These are phyloP conservation scores for Anastrepha obliqua DNA, from an alignment of 1,140 invertebrate species.

Conservation along the genomic window DNA sequence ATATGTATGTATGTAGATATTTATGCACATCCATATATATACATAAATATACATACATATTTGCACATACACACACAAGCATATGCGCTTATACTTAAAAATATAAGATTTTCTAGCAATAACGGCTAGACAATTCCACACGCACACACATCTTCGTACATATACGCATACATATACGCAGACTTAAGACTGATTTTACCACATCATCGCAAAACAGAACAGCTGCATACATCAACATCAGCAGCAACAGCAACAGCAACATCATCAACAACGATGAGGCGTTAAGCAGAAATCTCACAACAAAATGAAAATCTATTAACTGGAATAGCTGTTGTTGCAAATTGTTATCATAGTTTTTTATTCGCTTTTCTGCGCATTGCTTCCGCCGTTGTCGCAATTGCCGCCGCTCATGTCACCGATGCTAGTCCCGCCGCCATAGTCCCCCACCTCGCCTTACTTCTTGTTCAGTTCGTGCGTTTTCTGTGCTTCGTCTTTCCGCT, in stretches of 20 bases:
- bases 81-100: not conserved
- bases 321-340: conserved; percentile 17
- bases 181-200: not conserved
- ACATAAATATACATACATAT: too few relatives aligned
- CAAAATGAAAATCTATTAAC: conserved; percentile 31
- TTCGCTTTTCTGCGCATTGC: not conserved
- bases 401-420: conserved; percentile 1
- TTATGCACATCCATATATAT: too few relatives aligned
- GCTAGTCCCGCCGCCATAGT: not conserved
- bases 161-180: not conserved
- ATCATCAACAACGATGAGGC: not conserved
- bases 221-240: not conserved
- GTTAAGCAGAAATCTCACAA: conserved; percentile 21
- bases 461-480: not conserved
- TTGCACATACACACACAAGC: too few relatives aligned
- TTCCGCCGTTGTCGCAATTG: not conserved
- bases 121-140: not conserved
- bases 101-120: not conserved
- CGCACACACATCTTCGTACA: not conserved
- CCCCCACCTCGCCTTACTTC: not conserved
- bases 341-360: conserved; percentile 30
- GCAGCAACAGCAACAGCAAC: not conserved
- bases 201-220: not conserved
- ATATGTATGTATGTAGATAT: too few relatives aligned
- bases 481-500: conserved; percentile 40